Evolutionary conservation across 2,888 invertebrate genomes (phyloP).

Genomic region (Auanema sp.): DNA sequence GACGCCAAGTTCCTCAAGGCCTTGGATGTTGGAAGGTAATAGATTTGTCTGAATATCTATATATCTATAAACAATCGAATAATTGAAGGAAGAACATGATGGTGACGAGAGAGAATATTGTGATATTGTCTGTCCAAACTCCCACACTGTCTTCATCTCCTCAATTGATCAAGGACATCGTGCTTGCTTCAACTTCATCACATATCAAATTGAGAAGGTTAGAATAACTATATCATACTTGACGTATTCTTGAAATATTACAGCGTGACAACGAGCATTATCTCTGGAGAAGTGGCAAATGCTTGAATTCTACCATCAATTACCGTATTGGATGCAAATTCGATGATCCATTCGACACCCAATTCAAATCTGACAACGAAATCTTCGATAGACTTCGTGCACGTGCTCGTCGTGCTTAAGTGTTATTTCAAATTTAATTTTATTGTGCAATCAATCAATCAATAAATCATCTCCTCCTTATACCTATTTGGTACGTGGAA

Average conservation of each 20-base stretch:
- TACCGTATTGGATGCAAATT: conserved; percentile 62
- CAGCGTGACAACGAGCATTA: conserved; percentile 44
- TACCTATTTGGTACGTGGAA: no score
- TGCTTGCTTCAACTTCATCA: conserved; percentile 62
- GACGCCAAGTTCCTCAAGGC: conserved; percentile 55
- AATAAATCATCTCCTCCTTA: no score
- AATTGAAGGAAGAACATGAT: conserved; percentile 51
- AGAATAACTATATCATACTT: background rate
- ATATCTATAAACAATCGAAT: conserved; percentile 11
- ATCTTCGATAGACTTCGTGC: conserved; percentile 52
- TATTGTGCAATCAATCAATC: conserved; percentile 3
- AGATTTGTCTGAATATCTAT: background rate
- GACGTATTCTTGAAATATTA: background rate
- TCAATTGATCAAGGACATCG: conserved; percentile 55
- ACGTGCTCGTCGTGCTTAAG: conserved; percentile 35
- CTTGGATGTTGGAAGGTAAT: conserved; percentile 58
- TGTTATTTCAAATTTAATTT: background rate
- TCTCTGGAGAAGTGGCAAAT: conserved; percentile 60
- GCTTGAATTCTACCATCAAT: conserved; percentile 59
- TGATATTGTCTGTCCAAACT: conserved; percentile 62
- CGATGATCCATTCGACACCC: conserved; percentile 61
- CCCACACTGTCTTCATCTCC: conserved; percentile 59
- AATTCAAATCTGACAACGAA: conserved; percentile 59
- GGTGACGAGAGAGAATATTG: conserved; percentile 60
- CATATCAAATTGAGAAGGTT: conserved; percentile 58